Conservation (phyloP, 2,797 vertebrate species). For the Lindbergichthys nudifrons region DNA sequence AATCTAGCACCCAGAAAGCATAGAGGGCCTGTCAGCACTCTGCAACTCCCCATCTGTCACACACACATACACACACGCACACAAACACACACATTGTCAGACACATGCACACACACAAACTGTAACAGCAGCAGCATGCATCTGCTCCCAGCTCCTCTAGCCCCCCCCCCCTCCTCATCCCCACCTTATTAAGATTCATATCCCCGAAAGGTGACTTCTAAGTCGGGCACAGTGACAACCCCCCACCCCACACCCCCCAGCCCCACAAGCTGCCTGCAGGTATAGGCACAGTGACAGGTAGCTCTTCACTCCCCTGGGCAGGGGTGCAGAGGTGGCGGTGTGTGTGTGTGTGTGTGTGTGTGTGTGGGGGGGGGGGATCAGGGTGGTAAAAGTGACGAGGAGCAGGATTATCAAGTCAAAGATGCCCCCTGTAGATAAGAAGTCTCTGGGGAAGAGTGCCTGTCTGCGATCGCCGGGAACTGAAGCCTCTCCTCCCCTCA, state of each 20-base stretch:
- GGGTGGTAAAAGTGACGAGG: constrained; percentile 71
- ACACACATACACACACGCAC: constrained; percentile 28
- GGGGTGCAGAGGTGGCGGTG: constrained; percentile 44
- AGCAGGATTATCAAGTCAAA: constrained; percentile 85
- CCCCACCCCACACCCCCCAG: constrained; percentile 53
- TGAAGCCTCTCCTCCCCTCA: constrained; percentile 58
- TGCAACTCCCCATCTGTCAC: constrained; percentile 83
- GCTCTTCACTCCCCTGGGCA: constrained; percentile 75
- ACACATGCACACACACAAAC: constrained; percentile 40
- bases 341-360: constrained; percentile 5
- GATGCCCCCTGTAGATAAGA: constrained; percentile 82
- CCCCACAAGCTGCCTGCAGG: constrained; percentile 81
- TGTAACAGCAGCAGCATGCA: constrained; percentile 59
- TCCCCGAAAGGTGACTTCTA: constrained; percentile 88
- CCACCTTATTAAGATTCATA: constrained; percentile 87
- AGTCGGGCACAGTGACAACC: constrained; percentile 85
- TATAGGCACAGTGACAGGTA: constrained; percentile 85
- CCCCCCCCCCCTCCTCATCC: constrained; percentile 47
- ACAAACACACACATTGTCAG: constrained; percentile 21
- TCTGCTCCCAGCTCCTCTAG: constrained; percentile 51
- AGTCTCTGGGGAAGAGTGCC: constrained; percentile 73
- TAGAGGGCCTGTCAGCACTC: constrained; percentile 81
- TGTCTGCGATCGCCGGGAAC: constrained; percentile 69
- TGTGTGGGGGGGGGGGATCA: constrained; percentile 25
- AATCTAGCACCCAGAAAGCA: constrained; percentile 81